Conservation (phyloP, 2,888 invertebrate genomes). For the Orchestes rusci region DNA sequence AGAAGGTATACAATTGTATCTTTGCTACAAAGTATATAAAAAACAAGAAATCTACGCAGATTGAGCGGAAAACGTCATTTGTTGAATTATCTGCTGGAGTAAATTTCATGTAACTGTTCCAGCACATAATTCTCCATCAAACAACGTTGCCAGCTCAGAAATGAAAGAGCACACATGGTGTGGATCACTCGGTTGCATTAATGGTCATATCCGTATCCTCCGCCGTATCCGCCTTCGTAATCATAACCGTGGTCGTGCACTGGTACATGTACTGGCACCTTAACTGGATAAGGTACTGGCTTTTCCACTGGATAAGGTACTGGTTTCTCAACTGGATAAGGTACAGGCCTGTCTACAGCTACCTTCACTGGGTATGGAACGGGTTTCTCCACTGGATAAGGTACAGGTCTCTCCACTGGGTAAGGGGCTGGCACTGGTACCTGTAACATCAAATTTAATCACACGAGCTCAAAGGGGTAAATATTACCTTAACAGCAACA, state of each 20-base stretch:
- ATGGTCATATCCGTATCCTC: conserved; percentile 20
- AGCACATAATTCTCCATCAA: too few relatives aligned
- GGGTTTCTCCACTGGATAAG: conserved; percentile 56
- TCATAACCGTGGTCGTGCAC: conserved; percentile 31
- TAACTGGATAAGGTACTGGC: conserved; percentile 51
- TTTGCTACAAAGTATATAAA: too few relatives aligned
- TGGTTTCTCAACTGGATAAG: conserved; percentile 58
- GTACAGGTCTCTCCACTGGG: conserved; percentile 58
- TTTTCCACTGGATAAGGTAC: conserved; percentile 60
- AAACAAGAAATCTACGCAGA: too few relatives aligned
- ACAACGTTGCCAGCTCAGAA: conserved; percentile 10
- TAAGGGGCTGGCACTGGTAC: conserved; percentile 61
- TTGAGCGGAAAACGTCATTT: too few relatives aligned
- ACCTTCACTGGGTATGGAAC: conserved; percentile 52
- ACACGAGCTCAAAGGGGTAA: neutral
- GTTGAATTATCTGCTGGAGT: too few relatives aligned
- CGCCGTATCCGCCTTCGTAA: conserved; percentile 31
- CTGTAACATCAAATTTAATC: conserved; percentile 5
- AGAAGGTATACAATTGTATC: conserved; percentile 10
- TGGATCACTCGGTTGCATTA: conserved; percentile 27
- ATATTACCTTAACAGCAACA: conserved; percentile 51
- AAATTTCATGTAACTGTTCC: too few relatives aligned
- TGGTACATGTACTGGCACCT: conserved; percentile 49
- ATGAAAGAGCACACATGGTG: conserved; percentile 33
- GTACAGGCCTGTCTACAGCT: conserved; percentile 46